phyloP scores from a whole-genome alignment of 2,797 vertebrate genomes.

The Oceanodroma leucorhoa region DNA sequence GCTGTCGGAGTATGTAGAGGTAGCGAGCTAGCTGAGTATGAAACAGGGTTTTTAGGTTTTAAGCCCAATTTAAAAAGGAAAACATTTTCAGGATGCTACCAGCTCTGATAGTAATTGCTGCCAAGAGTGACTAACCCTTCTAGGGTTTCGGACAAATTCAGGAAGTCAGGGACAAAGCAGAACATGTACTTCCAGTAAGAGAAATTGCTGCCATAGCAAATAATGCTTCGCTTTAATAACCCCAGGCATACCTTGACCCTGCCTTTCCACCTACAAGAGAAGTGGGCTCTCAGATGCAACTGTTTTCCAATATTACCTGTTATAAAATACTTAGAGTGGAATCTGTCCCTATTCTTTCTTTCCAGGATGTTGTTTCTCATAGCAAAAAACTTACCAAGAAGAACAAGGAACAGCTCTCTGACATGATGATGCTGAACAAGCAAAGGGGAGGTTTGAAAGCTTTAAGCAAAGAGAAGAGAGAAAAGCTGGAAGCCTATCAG shows the following conservation, averaged over 20 bases:
- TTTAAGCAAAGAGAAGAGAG: conserved; percentile 94
- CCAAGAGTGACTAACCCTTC: neutral
- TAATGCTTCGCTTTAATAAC: neutral
- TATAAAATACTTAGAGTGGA: neutral
- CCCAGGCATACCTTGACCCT: neutral
- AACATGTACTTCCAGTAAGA: neutral
- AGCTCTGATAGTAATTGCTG: neutral
- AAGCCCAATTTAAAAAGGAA: neutral
- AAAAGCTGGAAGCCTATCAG: conserved; percentile 95
- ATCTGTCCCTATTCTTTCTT: neutral
- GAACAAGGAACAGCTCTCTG: conserved; percentile 93
- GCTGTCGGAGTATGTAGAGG: neutral
- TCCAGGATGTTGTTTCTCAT: conserved; percentile 94
- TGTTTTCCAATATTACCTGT: neutral
- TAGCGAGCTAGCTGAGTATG: neutral
- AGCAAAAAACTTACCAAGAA: conserved; percentile 98
- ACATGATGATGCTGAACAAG: conserved; percentile 99
- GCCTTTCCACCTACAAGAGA: neutral
- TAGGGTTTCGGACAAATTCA: neutral
- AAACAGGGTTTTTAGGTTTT: neutral
- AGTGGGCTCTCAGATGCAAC: neutral
- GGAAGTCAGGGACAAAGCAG: neutral
- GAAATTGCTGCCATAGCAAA: neutral
- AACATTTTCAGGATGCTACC: neutral
- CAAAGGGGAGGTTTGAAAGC: conserved; percentile 95